phyloP scores from a whole-genome alignment of 2,888 invertebrate genomes.

The Mythimna ferrago region DNA sequence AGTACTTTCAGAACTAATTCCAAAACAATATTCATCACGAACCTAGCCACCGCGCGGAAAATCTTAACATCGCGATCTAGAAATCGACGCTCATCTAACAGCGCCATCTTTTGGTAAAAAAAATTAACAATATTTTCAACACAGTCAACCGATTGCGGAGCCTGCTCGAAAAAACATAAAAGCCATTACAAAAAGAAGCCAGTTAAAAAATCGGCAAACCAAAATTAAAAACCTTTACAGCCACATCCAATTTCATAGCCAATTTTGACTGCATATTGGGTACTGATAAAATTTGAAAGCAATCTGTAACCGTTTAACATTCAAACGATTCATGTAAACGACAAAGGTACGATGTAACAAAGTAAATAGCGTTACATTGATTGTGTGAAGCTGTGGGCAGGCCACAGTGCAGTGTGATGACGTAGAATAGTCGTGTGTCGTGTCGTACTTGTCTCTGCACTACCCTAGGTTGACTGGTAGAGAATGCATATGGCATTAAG shows the following conservation, averaged over 20 bases:
- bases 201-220: neutral
- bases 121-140: too few species aligned
- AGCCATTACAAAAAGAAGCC: neutral
- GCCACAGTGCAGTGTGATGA: conserved; percentile 47
- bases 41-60: too few species aligned
- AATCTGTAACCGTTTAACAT: conserved; percentile 69
- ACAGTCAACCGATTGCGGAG: too few species aligned
- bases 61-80: too few species aligned
- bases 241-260: conserved; percentile 9
- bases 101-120: too few species aligned
- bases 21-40: too few species aligned
- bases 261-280: conserved; percentile 52
- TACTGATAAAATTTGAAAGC: conserved; percentile 74
- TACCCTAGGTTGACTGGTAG: too few species aligned
- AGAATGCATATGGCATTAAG: too few species aligned
- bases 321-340: conserved; percentile 74
- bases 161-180: neutral
- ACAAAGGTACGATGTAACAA: conserved; percentile 83
- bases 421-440: neutral
- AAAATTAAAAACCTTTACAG: neutral
- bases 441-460: too few species aligned
- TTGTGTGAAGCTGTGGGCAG: conserved; percentile 71
- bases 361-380: conserved; percentile 82
- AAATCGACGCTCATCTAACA: too few species aligned
- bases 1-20: too few species aligned